Conservation (phyloP, 2,113 vertebrate species). For the Bubalus kerabau region DNA sequence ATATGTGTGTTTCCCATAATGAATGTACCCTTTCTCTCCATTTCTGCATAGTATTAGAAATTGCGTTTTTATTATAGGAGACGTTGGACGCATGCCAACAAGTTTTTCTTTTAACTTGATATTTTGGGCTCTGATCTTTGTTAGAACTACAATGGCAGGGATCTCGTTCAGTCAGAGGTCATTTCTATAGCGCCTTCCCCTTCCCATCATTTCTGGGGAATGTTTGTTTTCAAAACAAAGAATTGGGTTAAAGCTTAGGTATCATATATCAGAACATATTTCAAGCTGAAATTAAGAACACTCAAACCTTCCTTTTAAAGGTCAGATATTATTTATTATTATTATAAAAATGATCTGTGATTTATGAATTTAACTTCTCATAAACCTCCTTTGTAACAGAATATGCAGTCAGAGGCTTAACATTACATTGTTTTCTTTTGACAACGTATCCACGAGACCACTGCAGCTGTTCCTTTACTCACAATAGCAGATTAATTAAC, state of each 20-base stretch:
- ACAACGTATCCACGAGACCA: conserved; percentile 97
- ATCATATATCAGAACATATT: conserved; percentile 94
- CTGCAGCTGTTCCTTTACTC: conserved; percentile 98
- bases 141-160: conserved; percentile 92
- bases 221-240: conserved; percentile 93
- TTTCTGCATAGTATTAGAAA: conserved; percentile 83
- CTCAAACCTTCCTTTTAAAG: conserved; percentile 93
- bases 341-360: conserved; percentile 93
- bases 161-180: conserved; percentile 88
- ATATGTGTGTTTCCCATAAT: conserved; percentile 80
- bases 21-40: conserved; percentile 81
- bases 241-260: conserved; percentile 88
- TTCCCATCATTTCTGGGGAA: conserved; percentile 83
- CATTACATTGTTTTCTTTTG: conserved; percentile 99
- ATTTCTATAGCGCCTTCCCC: conserved; percentile 83
- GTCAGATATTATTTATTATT: conserved; percentile 96
- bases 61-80: conserved; percentile 92
- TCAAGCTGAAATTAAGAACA: conserved; percentile 93
- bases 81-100: conserved; percentile 91
- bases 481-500: conserved; percentile 99
- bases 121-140: conserved; percentile 87
- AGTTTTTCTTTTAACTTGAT: conserved; percentile 94
- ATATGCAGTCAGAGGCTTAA: conserved; percentile 98
- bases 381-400: conserved; percentile 97
- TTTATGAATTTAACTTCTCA: conserved; percentile 98